Conservation (phyloP, 92 coral and sea anemone species). For the Zoanthus sociatus region DNA sequence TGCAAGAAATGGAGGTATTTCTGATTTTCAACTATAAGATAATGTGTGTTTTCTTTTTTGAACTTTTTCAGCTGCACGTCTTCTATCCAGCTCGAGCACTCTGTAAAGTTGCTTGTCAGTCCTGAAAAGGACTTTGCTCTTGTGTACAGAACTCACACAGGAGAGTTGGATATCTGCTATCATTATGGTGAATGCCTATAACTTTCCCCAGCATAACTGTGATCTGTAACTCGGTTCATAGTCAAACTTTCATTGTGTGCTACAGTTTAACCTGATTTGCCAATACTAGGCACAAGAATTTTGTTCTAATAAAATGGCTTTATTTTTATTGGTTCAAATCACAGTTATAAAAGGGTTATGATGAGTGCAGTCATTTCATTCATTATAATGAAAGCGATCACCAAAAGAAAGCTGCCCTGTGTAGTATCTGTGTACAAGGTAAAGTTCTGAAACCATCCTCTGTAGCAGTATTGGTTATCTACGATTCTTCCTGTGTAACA, state of each 20-base stretch:
- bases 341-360: not conserved
- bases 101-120: not conserved
- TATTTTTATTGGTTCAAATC: not conserved
- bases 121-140: not conserved
- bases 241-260: no score
- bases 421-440: not conserved
- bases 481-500: constrained; percentile 20
- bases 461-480: not conserved
- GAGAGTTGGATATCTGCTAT: no score
- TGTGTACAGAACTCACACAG: not conserved
- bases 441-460: not conserved
- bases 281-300: no score
- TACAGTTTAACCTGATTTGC: no score
- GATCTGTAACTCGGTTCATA: no score
- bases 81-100: constrained; percentile 24
- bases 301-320: no score
- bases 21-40: not conserved
- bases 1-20: not conserved
- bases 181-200: no score
- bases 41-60: not conserved
- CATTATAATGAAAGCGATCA: not conserved
- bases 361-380: constrained; percentile 5
- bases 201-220: no score
- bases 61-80: constrained; percentile 29
- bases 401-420: not conserved